These are phyloP conservation scores for Scopus umbretta DNA, from an alignment of 2,113 vertebrate species.

Conservation along the genomic window DNA sequence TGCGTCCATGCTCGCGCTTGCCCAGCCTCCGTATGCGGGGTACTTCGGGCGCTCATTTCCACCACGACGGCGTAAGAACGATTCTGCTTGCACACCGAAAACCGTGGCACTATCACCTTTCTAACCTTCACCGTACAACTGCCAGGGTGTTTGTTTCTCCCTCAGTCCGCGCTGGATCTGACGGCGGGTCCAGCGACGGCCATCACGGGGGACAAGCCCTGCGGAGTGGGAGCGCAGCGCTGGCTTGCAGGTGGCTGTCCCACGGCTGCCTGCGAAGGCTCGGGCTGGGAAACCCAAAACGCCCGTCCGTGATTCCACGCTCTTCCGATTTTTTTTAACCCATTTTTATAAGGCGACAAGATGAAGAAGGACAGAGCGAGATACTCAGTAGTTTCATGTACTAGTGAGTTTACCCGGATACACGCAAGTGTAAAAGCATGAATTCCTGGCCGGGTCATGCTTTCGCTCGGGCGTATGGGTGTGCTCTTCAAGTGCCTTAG, in stretches of 20 bases:
- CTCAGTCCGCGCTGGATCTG: not conserved
- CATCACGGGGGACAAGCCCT: rapidly evolving
- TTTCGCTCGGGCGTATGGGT: rapidly evolving
- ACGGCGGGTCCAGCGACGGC: rapidly evolving
- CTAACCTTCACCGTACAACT: rapidly evolving
- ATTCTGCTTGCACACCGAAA: not conserved
- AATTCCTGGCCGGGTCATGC: rapidly evolving
- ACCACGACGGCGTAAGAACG: rapidly evolving
- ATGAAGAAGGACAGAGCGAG: not conserved
- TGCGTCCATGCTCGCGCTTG: rapidly evolving
- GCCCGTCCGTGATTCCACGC: rapidly evolving
- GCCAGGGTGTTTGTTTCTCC: too few relatives aligned
- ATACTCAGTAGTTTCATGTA: rapidly evolving
- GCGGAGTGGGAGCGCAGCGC: rapidly evolving
- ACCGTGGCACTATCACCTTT: not conserved
- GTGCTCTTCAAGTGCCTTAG: rapidly evolving
- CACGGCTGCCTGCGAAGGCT: rapidly evolving
- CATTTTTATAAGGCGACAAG: not conserved
- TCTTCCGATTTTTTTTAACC: not conserved
- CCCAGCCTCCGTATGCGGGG: rapidly evolving
- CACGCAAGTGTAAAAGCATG: rapidly evolving
- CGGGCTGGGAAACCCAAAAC: not conserved
- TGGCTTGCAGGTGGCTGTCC: too few relatives aligned
- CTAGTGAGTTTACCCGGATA: rapidly evolving
- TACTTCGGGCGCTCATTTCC: rapidly evolving